phyloP scores from a whole-genome alignment of 2,888 invertebrate species.

The Tridacna gigas region DNA sequence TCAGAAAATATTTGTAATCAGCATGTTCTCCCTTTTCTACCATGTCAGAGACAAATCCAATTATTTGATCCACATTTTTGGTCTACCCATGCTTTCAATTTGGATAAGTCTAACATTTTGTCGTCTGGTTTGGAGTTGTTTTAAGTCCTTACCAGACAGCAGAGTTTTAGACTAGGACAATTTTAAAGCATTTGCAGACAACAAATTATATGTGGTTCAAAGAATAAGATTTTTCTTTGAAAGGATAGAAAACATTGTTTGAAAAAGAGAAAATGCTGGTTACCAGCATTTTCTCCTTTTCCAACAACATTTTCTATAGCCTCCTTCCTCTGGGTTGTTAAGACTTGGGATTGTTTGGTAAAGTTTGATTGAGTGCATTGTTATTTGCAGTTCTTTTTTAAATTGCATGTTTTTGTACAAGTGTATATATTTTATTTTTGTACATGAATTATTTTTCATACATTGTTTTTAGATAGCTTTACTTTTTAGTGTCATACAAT shows the following conservation, averaged over 20 bases:
- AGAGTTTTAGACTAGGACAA: background rate
- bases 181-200: background rate
- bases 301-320: background rate
- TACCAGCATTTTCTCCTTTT: background rate
- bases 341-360: background rate
- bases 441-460: slow-evolving; percentile 15
- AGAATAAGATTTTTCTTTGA: background rate
- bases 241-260: background rate
- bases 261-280: background rate
- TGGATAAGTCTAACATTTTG: background rate
- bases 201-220: background rate
- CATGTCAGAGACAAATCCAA: too few relatives aligned
- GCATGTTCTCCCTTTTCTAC: too few relatives aligned
- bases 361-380: background rate
- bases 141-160: background rate
- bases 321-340: background rate
- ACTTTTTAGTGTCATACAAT: slow-evolving; percentile 13
- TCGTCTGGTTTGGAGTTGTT: background rate
- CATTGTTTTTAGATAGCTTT: slow-evolving; percentile 27
- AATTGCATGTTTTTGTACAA: slow-evolving; percentile 22
- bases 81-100: too few relatives aligned
- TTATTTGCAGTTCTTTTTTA: slow-evolving; percentile 12
- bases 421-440: slow-evolving; percentile 24
- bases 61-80: too few relatives aligned
- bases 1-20: too few relatives aligned